A percentile compares a stretch with the other conserved stretches of the same genome.
phyloP scores from a whole-genome alignment of 2,113 vertebrate species.

The Emydocephalus ijimae region DNA sequence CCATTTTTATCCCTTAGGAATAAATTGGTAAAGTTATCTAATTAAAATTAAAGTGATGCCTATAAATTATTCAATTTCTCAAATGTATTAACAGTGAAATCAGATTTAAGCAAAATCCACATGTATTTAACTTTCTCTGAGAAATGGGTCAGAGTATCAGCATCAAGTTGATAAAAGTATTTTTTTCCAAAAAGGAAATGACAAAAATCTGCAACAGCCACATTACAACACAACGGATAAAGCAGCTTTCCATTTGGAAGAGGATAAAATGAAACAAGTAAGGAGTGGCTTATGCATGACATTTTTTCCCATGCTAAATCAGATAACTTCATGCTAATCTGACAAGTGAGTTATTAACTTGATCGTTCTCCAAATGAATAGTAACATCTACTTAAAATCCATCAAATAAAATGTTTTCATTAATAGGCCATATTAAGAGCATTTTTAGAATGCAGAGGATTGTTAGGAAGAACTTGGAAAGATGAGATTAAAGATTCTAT shows the following conservation, averaged over 20 bases:
- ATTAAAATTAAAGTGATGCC: neutral
- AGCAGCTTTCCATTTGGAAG: slow-evolving; percentile 14
- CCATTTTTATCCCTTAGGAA: neutral
- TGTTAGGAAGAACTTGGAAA: neutral
- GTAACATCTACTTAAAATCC: neutral
- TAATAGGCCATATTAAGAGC: neutral
- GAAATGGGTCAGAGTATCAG: neutral
- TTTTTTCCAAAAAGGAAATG: slow-evolving; percentile 46
- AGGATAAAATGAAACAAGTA: slow-evolving; percentile 29
- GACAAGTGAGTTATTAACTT: slow-evolving; percentile 42
- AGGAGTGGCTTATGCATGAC: slow-evolving; percentile 33
- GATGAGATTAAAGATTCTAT: neutral
- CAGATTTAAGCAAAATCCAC: neutral
- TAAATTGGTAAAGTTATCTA: neutral
- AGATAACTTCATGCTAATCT: neutral
- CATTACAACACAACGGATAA: slow-evolving; percentile 26
- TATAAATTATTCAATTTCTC: neutral
- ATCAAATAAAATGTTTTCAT: neutral
- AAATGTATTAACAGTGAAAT: neutral
- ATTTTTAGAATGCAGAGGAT: neutral
- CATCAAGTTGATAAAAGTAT: neutral
- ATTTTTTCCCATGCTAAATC: slow-evolving; percentile 29
- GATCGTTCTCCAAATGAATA: neutral
- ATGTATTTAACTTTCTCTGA: neutral
- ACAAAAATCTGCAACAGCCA: slow-evolving; percentile 28